A percentile compares a stretch with the other conserved stretches of the same genome.
Conservation (phyloP, 37 sponge, comb jelly and placozoan genomes). For the Axinella damicornis region DNA sequence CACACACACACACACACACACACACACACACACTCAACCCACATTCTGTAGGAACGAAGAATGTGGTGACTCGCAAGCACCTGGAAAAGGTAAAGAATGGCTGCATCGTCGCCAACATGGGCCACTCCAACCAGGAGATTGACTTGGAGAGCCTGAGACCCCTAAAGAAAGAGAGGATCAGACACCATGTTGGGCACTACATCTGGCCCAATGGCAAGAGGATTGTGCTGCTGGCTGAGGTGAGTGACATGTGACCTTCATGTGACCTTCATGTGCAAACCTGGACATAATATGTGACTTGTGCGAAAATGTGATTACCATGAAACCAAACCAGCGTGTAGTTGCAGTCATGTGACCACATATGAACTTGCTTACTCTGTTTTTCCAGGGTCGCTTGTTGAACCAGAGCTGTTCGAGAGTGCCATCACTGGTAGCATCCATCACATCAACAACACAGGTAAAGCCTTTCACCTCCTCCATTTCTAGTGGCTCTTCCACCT, state of each 20-base stretch:
- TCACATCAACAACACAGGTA: slow-evolving; percentile 90
- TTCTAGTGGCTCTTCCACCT: no score
- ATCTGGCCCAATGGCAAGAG: slow-evolving; percentile 76
- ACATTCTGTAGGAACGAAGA: slow-evolving; percentile 75
- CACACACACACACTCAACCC: no score
- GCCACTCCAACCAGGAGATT: slow-evolving; percentile 91
- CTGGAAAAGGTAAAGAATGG: slow-evolving; percentile 81
- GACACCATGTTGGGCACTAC: slow-evolving; percentile 70
- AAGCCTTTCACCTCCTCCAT: no score
- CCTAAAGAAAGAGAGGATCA: slow-evolving; percentile 62
- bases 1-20: no score
- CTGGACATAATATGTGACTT: no score
- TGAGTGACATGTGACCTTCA: slow-evolving; percentile 17
- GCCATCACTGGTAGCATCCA: slow-evolving; percentile 86
- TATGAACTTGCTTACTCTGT: no score
- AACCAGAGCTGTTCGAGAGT: slow-evolving; percentile 80
- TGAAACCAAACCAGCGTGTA: no score
- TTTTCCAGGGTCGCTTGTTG: slow-evolving; percentile 63
- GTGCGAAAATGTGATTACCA: no score
- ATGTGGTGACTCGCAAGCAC: slow-evolving; percentile 79
- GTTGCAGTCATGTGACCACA: no score
- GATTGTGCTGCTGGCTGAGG: slow-evolving; percentile 85
- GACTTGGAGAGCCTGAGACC: slow-evolving; percentile 71
- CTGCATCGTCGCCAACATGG: slow-evolving; percentile 92
- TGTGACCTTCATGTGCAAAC: no score